Percentiles rank a stretch among this genome's conserved stretches.
phyloP scores from a whole-genome alignment of 2,113 vertebrate species.

The Sarotherodon lohbergeri region DNA sequence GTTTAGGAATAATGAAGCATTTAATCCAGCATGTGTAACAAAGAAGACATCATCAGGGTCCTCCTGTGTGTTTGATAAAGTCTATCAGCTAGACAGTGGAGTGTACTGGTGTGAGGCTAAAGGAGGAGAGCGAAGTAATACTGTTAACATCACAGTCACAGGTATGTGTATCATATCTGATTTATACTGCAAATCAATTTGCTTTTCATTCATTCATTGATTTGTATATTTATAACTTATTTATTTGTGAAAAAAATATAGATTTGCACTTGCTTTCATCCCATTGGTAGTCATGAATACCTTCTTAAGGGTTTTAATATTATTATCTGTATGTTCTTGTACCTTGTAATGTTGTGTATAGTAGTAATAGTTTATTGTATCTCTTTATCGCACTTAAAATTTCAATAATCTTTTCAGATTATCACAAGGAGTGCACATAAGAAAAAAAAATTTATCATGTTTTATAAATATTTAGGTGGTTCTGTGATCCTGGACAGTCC shows the following conservation, averaged over 20 bases:
- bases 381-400: accelerated
- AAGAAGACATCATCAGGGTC: not conserved
- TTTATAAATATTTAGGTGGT: not conserved
- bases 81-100: not conserved
- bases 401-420: accelerated
- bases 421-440: accelerated
- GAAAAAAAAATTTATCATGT: not conserved
- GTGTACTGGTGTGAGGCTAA: not conserved
- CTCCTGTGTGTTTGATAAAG: not conserved
- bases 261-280: not conserved
- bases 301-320: not conserved
- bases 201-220: too few relatives aligned
- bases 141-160: too few relatives aligned
- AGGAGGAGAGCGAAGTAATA: not conserved
- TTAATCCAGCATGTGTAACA: not conserved
- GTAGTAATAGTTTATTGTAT: accelerated
- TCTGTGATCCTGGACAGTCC: not conserved
- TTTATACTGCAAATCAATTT: not conserved
- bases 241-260: not conserved
- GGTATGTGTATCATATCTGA: not conserved
- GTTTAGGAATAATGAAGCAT: not conserved
- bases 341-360: accelerated
- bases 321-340: not conserved
- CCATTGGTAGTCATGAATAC: accelerated
- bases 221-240: not conserved